Base-by-base conservation (phyloP, 2,888 invertebrate genomes). In the Eilema caniola region DNA sequence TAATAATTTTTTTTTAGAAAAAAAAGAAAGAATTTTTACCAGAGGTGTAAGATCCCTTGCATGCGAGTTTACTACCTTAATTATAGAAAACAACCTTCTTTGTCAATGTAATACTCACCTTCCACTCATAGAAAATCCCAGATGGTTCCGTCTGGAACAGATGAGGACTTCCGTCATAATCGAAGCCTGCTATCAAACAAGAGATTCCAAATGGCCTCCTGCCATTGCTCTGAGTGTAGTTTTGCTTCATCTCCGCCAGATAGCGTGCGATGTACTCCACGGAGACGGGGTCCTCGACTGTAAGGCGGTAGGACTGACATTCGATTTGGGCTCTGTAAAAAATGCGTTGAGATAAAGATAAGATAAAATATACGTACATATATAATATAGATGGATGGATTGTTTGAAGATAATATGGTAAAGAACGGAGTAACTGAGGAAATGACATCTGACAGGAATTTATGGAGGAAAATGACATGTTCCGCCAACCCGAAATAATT, bases 131-230 rank as follows among this genome's bases (percentile, higher is more conserved):
- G 90, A 98, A 99, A 79, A 98, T 98, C 65, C 99, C 99, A 31
- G 99, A 99, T 0, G 99, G 99, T 90, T 99, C 99, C 0, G 99
- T 99, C 94, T 99, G 99, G 93, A 98, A 99, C 64, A 99, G 95
- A 93, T 98, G 98, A 5, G 99, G 98, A 16, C 97, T 96, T 7
- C 99, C 99, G 89, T 99, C 99, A 81, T 96, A 97, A 92, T 99
- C 99, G 88, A 99, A 99, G 0, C 99, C 99, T 62, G 98, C 99
- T 82, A 99, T 97, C 23, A 99, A 95, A 85, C 99, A 99, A 3
- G 99, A 99, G 84, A 99, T 98, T 70, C 99, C 99, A 92, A 99
- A 99, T 0, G 99, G 99, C 83, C 99, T 96, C 71, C 99, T 96
- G 16, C 99, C 99, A 89, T 99, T 99, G 87, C 98, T 99, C 92